Evolutionary conservation across 1,140 invertebrate genomes (phyloP).

Genomic region (Drosophila novamexicana): DNA sequence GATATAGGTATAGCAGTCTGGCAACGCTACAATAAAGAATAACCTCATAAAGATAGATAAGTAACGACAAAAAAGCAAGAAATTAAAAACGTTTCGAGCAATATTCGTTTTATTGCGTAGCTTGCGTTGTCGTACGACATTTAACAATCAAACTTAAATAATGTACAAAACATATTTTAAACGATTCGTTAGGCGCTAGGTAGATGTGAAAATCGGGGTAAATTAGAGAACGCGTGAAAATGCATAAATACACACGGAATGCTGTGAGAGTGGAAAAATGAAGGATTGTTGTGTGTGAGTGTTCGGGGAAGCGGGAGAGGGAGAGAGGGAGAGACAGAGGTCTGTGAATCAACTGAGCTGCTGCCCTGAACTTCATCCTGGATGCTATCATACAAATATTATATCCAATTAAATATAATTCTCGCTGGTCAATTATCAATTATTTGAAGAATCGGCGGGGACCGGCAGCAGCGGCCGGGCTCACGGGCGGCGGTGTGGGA

Average conservation of each 20-base stretch:
- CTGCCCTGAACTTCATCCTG: slow-evolving; percentile 25
- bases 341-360: slow-evolving; percentile 25
- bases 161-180: slow-evolving; percentile 68
- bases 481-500: slow-evolving; percentile 86
- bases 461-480: slow-evolving; percentile 68
- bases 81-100: slow-evolving; percentile 45
- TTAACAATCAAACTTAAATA: slow-evolving; percentile 72
- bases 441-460: slow-evolving; percentile 82
- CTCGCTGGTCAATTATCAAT: slow-evolving; percentile 27
- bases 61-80: background rate
- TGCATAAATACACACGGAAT: slow-evolving; percentile 40
- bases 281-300: background rate
- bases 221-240: slow-evolving; percentile 19
- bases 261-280: slow-evolving; percentile 10
- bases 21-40: too few species aligned
- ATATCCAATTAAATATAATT: slow-evolving; percentile 36
- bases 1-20: too few species aligned
- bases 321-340: slow-evolving; percentile 9
- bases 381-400: slow-evolving; percentile 26
- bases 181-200: slow-evolving; percentile 58
- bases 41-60: too few species aligned
- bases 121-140: slow-evolving; percentile 66
- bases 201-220: background rate
- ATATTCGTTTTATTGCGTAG: slow-evolving; percentile 76
- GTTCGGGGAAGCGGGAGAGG: background rate